Evolutionary conservation across 2,888 invertebrate genomes (phyloP), one percentile per base, ranked within the genome.

Genomic region (Xestoiulus laeticollis): DNA sequence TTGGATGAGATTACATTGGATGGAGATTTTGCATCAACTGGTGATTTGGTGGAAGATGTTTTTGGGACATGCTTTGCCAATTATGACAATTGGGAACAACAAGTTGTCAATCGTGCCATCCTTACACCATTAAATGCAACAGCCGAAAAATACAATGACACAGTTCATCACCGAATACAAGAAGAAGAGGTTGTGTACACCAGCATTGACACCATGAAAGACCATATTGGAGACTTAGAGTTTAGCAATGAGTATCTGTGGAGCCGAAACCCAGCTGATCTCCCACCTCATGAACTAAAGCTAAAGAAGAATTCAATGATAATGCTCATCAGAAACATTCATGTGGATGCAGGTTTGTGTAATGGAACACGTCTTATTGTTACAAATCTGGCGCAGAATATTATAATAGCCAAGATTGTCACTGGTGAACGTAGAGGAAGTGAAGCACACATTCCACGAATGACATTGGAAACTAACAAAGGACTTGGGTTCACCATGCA

Each of bases 331-430:
- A 83, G 88, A 88, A 91, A 90, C 89, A 88, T 90, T 84, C 89
- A 90, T 87, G 89, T 87, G 68, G 5, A 3, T n/a, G 89, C 89
- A 88, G 87, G 87, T 87, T 89, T 90, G 44, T 90, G 90, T 88
- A 91, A 91, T 87, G 90, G 90, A 85, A 90, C 89, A n/a, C 87
- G 89, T 38, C 89, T 91, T 87, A 26, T 85, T n/a, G 88, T 90
- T 19, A 90, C 89, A 88, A 88, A 84, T 43, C 10, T 89, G 83
- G 87, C 87, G 88, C 59, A n/a, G 14, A 89, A 90, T 87, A 59
- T 90, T 43, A 87, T 90, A 33, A 89, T 89, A 88, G 89, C 89
- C 26, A 89, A 87, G n/a, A 89, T 89, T 32, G 68, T 90, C 48
- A 89, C 38, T 43, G 89, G 89, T 22, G 22, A 59, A n/a, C 88